These are phyloP conservation scores for Cepaea hortensis DNA, from an alignment of 2,888 invertebrate genomes.

Conservation along the genomic window DNA sequence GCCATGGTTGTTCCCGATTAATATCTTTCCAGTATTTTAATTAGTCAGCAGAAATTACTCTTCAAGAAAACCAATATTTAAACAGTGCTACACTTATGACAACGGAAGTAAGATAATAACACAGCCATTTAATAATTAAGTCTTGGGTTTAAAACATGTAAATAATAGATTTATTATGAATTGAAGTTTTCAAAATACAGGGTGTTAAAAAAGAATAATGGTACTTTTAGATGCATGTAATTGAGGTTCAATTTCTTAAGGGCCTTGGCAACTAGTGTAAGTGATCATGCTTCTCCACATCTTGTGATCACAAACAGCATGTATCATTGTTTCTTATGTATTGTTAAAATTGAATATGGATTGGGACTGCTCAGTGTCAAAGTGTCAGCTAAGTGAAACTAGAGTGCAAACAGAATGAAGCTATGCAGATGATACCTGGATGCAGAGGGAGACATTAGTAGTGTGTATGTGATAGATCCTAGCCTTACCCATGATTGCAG, in stretches of 20 bases:
- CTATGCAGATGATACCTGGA: too few relatives aligned
- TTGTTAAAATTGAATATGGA: too few relatives aligned
- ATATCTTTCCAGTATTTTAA: background rate
- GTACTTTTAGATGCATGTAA: background rate
- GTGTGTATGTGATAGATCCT: too few relatives aligned
- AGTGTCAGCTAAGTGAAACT: too few relatives aligned
- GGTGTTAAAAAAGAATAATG: background rate
- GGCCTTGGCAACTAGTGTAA: too few relatives aligned
- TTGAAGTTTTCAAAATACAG: background rate
- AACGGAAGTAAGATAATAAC: background rate
- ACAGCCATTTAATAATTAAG: background rate
- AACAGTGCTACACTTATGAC: background rate
- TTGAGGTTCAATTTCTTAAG: background rate
- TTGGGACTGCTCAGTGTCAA: too few relatives aligned
- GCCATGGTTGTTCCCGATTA: conserved; percentile 26
- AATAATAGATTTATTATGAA: background rate
- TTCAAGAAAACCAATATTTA: background rate
- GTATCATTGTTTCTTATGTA: too few relatives aligned
- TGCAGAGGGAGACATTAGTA: too few relatives aligned
- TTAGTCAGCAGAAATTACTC: background rate
- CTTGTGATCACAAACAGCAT: too few relatives aligned
- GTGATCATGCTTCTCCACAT: too few relatives aligned
- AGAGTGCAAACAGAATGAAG: too few relatives aligned
- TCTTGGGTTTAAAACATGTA: background rate
- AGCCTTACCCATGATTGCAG: too few relatives aligned